A percentile compares a stretch with the other conserved stretches of the same genome.
These are phyloP conservation scores for Heliopora coerulea DNA, from an alignment of 92 coral and sea anemone genomes.

Conservation along the genomic window DNA sequence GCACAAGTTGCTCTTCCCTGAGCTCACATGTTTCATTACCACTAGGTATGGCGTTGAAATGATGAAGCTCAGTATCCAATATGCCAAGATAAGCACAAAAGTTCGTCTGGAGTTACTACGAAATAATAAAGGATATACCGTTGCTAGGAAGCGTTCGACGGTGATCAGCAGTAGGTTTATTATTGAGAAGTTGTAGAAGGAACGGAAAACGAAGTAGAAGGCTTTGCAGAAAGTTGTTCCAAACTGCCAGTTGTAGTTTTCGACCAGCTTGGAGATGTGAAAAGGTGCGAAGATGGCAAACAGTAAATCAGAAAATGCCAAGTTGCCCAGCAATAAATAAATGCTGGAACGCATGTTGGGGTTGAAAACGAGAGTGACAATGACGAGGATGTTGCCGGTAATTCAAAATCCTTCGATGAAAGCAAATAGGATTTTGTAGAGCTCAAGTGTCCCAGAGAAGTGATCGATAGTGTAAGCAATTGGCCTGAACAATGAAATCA, in stretches of 20 bases:
- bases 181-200: conserved; percentile 2
- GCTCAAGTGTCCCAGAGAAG: not conserved
- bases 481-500: too few relatives aligned
- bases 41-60: conserved; percentile 4
- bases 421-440: conserved; percentile 5
- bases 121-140: not conserved
- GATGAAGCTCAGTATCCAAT: conserved; percentile 1
- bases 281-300: conserved; percentile 11
- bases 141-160: conserved; percentile 10
- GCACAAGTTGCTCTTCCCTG: not conserved
- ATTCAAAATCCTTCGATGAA: not conserved
- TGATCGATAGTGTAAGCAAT: not conserved
- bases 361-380: conserved; percentile 4
- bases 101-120: conserved; percentile 5
- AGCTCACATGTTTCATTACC: conserved; percentile 5
- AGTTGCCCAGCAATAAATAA: conserved; percentile 5
- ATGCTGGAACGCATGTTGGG: conserved; percentile 14
- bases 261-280: conserved; percentile 2
- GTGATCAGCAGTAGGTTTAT: not conserved
- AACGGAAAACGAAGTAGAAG: not conserved
- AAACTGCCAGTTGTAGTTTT: conserved; percentile 17
- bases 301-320: conserved; percentile 1
- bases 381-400: conserved; percentile 2
- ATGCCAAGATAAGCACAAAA: not conserved
- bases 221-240: conserved; percentile 3